Base-by-base conservation (phyloP, 2,888 invertebrate genomes). In the Amiota minor region DNA sequence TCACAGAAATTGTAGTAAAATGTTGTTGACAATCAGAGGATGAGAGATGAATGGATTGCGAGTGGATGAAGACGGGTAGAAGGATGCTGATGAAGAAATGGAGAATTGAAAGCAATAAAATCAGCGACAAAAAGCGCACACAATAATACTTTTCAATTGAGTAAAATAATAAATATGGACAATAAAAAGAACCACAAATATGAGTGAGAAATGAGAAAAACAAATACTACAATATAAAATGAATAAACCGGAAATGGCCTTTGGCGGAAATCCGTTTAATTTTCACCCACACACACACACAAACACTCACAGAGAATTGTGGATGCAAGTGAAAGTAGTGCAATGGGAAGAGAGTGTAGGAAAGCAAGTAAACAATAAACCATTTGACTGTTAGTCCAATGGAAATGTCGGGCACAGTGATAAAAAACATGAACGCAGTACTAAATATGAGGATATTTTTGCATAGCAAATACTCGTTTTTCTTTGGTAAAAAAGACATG, bases 231-330 rank as follows among this genome's bases (percentile, higher is more conserved):
- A 69, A 69, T 46, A 70, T 59, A 45, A 70, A 56, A 16, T 35
- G 47, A 70, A 56, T 56, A 4, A 10, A 76, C 9, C 76, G 84
- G 84, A 83, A 78, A 85, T 83, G 82, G 82, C 82, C 85, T 80
- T 80, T 80, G 77, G 85, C 83, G 83, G 83, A 83, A 83, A 84
- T 83, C 83, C 83, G 83, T 85, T 83, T 84, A 83, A 83, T 85
- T 85, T 85, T 80, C 84, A 79, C 16, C 18, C 65, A 68, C 11
- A 68, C 64, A 46, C 16, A 64, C 45, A n/a, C 50, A 68, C 16
- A 59, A 10, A 35, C 53, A 53, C 53, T 53, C n/a, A n/a, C 0
- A n/a, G 53, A 53, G 53, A 53, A n/a, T 53, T 53, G 53, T 53
- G 53, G 6, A 53, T 12, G 53, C 53, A 53, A 53, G 3, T 10